These are phyloP conservation scores for Zaprionus ghesquierei DNA, from an alignment of 1,140 invertebrate species.

Conservation along the genomic window DNA sequence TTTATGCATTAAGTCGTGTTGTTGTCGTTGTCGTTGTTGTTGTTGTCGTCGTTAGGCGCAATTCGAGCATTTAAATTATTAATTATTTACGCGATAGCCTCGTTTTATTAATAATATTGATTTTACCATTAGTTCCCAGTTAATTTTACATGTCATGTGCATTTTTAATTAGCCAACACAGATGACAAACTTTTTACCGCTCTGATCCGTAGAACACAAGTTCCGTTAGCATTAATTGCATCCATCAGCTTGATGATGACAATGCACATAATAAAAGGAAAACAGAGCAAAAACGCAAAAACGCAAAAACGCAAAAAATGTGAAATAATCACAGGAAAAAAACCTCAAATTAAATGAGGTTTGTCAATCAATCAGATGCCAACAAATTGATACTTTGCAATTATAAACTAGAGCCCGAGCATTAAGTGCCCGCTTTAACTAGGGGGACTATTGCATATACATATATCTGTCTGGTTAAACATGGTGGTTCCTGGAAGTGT, in stretches of 20 bases:
- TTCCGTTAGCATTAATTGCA: slow-evolving; percentile 27
- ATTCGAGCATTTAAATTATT: slow-evolving; percentile 69
- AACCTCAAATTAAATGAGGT: slow-evolving; percentile 62
- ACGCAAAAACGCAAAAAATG: neutral
- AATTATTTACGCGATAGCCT: slow-evolving; percentile 42
- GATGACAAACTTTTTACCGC: slow-evolving; percentile 58
- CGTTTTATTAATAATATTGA: slow-evolving; percentile 46
- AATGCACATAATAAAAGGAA: slow-evolving; percentile 19
- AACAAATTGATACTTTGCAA: slow-evolving; percentile 44
- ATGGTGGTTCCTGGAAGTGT: neutral
- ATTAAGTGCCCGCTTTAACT: neutral
- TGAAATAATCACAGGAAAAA: neutral
- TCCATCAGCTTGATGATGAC: slow-evolving; percentile 28
- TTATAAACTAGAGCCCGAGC: slow-evolving; percentile 41
- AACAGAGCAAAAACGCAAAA: slow-evolving; percentile 10
- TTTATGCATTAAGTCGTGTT: slow-evolving; percentile 38
- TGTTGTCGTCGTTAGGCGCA: slow-evolving; percentile 7
- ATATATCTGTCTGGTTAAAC: neutral
- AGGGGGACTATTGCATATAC: neutral
- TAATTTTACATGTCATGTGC: slow-evolving; percentile 65
- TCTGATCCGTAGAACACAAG: slow-evolving; percentile 8
- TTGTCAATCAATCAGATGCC: slow-evolving; percentile 69
- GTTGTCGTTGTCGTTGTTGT: neutral
- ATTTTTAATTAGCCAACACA: slow-evolving; percentile 68
- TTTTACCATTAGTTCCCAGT: slow-evolving; percentile 67